These are phyloP conservation scores for Peribatodes rhomboidaria DNA, from an alignment of 2,888 invertebrate genomes.

Conservation along the genomic window DNA sequence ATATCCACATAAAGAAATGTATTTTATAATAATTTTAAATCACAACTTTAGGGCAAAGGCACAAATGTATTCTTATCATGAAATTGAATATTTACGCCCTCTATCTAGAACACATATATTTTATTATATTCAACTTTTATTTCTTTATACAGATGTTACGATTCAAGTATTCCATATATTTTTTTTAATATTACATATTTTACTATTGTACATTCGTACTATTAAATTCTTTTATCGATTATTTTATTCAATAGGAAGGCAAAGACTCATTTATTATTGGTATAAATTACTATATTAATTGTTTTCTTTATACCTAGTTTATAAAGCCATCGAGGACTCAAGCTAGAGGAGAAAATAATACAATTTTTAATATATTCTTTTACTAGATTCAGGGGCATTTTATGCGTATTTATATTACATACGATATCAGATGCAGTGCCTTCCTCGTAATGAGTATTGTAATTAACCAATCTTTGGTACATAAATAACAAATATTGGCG, in stretches of 20 bases:
- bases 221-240: conserved; percentile 37
- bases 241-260: conserved; percentile 33
- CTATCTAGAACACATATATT: conserved; percentile 56
- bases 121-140: conserved; percentile 22
- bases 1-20: conserved; percentile 45
- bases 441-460: conserved; percentile 43
- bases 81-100: conserved; percentile 65
- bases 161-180: conserved; percentile 18
- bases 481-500: conserved; percentile 36
- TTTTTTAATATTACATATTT: conserved; percentile 19
- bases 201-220: conserved; percentile 33
- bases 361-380: conserved; percentile 7
- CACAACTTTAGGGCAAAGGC: conserved; percentile 83
- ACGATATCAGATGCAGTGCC: conserved; percentile 12
- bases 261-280: conserved; percentile 14
- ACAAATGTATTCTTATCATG: conserved; percentile 73
- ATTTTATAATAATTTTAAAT: conserved; percentile 63
- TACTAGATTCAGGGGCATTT: conserved; percentile 9
- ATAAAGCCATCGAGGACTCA: conserved; percentile 7
- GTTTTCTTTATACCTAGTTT: conserved; percentile 5
- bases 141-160: conserved; percentile 46
- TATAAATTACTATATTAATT: conserved; percentile 11
- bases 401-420: not conserved
- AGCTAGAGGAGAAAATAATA: not conserved
- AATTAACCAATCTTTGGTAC: conserved; percentile 49